phyloP scores from a whole-genome alignment of 2,113 vertebrate genomes.

The Pardalotus punctatus region DNA sequence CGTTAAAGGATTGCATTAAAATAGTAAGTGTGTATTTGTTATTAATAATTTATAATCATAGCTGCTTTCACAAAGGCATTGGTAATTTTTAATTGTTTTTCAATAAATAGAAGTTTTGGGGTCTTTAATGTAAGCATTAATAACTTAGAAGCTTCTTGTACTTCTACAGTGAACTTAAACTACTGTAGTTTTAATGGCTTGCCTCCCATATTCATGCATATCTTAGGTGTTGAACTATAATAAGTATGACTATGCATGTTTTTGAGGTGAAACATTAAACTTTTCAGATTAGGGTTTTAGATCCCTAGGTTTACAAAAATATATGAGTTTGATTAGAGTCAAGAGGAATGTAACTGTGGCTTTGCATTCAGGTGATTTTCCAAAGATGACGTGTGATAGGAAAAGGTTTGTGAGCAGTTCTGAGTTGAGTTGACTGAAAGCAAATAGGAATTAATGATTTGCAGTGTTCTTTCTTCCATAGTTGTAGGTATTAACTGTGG shows the following conservation, averaged over 20 bases:
- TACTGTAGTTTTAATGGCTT: not conserved
- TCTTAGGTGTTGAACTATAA: not conserved
- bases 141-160: not conserved
- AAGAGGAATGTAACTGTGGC: not conserved
- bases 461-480: not conserved
- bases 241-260: not conserved
- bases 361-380: not conserved
- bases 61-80: not conserved
- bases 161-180: not conserved
- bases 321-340: not conserved
- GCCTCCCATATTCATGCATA: not conserved
- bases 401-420: not conserved
- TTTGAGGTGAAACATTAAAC: not conserved
- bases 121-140: not conserved
- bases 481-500: not conserved
- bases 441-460: not conserved
- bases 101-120: fast-evolving
- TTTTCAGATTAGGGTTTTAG: not conserved
- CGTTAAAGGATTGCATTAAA: not conserved
- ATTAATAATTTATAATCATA: not conserved
- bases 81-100: not conserved
- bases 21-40: not conserved
- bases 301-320: not conserved
- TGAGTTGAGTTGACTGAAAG: not conserved
- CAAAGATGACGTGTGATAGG: not conserved